phyloP scores from a whole-genome alignment of 2,888 invertebrate species.

The Ormia ochracea region DNA sequence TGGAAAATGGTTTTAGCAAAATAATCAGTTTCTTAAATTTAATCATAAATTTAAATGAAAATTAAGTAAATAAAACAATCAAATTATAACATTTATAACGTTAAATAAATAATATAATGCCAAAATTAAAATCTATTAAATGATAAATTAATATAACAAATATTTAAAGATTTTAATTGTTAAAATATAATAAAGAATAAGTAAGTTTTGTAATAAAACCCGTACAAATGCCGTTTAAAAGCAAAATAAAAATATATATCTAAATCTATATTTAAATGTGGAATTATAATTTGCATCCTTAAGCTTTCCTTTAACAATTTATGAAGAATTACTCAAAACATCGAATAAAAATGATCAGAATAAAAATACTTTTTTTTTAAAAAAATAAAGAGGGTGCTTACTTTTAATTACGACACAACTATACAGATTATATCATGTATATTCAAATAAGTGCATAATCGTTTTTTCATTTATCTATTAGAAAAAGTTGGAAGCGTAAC shows the following conservation, averaged over 20 bases:
- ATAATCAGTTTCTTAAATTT: constrained; percentile 49
- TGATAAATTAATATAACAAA: constrained; percentile 27
- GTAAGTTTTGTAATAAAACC: constrained; percentile 26
- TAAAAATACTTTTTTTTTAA: no score
- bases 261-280: constrained; percentile 8
- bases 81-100: constrained; percentile 14
- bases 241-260: constrained; percentile 9
- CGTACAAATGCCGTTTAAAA: neutral
- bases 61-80: constrained; percentile 35
- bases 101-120: constrained; percentile 32
- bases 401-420: no score
- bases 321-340: constrained; percentile 33
- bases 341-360: no score
- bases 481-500: no score
- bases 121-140: constrained; percentile 42
- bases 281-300: constrained; percentile 41
- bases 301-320: constrained; percentile 44
- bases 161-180: constrained; percentile 33
- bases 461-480: no score
- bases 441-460: no score
- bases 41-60: constrained; percentile 30
- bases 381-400: no score
- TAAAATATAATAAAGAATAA: constrained; percentile 3
- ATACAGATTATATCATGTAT: no score
- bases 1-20: neutral